Conservation (phyloP, 2,113 vertebrate genomes). For the Crypturellus undulatus region DNA sequence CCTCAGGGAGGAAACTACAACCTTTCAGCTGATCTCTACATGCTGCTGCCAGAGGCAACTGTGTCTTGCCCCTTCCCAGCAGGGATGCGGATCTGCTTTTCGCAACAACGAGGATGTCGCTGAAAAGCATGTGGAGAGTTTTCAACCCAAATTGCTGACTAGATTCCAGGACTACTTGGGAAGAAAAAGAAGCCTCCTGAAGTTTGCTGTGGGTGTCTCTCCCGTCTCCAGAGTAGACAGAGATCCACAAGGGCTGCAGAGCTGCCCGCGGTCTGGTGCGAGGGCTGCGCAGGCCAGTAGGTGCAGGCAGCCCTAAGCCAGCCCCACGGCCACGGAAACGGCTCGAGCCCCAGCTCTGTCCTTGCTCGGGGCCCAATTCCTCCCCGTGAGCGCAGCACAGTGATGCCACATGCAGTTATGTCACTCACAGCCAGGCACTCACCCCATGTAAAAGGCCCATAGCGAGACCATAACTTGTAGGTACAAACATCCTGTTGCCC, state of each 20-base stretch:
- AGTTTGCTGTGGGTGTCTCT: neutral
- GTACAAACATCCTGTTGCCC: neutral
- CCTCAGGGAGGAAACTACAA: neutral
- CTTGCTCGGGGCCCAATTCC: too few relatives aligned
- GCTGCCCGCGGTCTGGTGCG: too few relatives aligned
- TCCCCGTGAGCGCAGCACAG: accelerated
- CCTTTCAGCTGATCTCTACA: neutral
- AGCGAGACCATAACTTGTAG: neutral
- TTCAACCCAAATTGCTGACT: neutral
- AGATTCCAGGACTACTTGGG: neutral
- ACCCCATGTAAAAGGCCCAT: too few relatives aligned
- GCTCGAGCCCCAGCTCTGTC: too few relatives aligned
- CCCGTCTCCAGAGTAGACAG: neutral
- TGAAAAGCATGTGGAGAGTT: neutral
- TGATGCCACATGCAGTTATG: neutral
- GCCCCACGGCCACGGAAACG: too few relatives aligned
- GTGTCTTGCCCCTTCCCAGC: neutral
- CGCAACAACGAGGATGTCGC: neutral
- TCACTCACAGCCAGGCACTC: too few relatives aligned
- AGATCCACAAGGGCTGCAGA: neutral
- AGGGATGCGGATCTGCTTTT: neutral
- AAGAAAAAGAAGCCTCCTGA: neutral
- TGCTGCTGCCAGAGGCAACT: neutral
- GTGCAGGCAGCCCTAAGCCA: too few relatives aligned
- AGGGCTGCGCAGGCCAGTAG: too few relatives aligned